Conservation (phyloP, 1,140 invertebrate genomes). For the Caenorhabditis tropicalis region DNA sequence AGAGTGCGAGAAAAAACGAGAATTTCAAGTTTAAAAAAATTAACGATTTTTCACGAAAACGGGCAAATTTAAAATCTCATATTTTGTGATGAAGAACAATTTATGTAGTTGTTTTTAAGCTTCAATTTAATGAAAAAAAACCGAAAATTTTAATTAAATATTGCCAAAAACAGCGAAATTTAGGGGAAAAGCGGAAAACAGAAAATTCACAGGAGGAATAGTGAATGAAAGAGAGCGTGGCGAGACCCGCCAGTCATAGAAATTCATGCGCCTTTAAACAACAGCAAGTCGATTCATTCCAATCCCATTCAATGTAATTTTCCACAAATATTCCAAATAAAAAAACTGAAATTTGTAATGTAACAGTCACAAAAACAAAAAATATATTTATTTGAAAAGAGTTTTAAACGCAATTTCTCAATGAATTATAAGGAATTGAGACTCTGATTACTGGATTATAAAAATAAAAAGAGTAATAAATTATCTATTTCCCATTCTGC, state of each 20-base stretch:
- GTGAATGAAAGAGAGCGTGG: neutral
- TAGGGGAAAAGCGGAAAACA: neutral
- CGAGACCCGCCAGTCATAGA: neutral
- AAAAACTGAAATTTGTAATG: too few relatives aligned
- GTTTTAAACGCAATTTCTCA: too few relatives aligned
- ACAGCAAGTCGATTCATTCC: neutral
- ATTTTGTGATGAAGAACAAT: too few relatives aligned
- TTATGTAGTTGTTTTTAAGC: neutral
- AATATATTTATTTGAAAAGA: too few relatives aligned
- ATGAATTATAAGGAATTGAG: too few relatives aligned
- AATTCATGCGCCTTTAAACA: neutral
- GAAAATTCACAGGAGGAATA: neutral
- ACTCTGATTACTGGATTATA: too few relatives aligned
- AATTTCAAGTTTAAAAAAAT: neutral
- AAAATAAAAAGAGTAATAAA: neutral
- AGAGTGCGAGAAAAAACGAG: neutral
- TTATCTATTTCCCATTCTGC: slow-evolving; percentile 12
- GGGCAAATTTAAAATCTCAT: too few relatives aligned
- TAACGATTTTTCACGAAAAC: neutral
- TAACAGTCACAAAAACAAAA: too few relatives aligned
- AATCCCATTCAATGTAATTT: too few relatives aligned
- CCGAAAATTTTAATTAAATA: neutral
- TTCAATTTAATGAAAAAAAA: neutral
- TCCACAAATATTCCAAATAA: too few relatives aligned
- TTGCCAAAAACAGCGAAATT: neutral